Evolutionary conservation across 1,140 invertebrate species (phyloP).

Genomic region (Leptinotarsa undecemlineata): DNA sequence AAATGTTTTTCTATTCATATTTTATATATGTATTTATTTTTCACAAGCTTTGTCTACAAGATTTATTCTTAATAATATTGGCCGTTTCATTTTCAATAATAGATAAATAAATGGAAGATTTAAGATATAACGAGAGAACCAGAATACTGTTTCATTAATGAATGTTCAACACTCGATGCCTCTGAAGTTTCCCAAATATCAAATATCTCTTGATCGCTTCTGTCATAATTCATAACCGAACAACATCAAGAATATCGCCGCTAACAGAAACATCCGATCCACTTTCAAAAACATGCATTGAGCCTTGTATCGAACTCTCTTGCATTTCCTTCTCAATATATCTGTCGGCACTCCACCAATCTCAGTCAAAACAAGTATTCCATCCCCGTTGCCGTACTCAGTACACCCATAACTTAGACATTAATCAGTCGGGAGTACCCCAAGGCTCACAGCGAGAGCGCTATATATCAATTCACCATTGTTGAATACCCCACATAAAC

Average conservation of each 20-base stretch:
- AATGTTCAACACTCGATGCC: too few species aligned
- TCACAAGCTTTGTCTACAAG: too few species aligned
- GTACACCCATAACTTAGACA: conserved; percentile 38
- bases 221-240: too few species aligned
- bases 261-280: not conserved
- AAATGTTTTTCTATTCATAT: too few species aligned
- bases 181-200: too few species aligned
- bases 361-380: conserved; percentile 45
- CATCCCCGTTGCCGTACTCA: conserved; percentile 35
- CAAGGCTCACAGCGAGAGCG: conserved; percentile 17
- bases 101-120: too few species aligned
- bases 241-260: not conserved
- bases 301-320: conserved; percentile 13
- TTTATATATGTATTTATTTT: too few species aligned
- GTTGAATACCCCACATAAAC: conserved; percentile 19
- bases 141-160: too few species aligned
- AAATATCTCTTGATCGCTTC: too few species aligned
- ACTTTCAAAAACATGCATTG: conserved; percentile 24
- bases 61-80: too few species aligned
- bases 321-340: conserved; percentile 35
- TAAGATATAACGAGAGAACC: too few species aligned
- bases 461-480: conserved; percentile 19
- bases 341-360: conserved; percentile 42
- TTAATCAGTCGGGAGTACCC: conserved; percentile 34
- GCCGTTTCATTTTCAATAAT: too few species aligned